Evolutionary conservation across 2,113 vertebrate genomes (phyloP).

Genomic region (Rhea pennata): DNA sequence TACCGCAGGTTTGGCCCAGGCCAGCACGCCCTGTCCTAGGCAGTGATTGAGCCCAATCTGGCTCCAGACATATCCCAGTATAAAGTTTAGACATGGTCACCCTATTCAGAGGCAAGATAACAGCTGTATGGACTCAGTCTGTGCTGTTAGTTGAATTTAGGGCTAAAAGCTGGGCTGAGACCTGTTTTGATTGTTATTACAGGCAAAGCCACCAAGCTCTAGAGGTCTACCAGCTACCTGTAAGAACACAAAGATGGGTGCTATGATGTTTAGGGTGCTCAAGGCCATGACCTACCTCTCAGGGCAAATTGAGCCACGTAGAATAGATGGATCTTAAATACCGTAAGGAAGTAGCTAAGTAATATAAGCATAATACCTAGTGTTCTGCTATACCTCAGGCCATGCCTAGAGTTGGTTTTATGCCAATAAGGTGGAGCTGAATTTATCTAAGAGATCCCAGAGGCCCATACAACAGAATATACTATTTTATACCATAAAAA

Average conservation of each 20-base stretch:
- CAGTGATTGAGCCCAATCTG: too few relatives aligned
- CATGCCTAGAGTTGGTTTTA: accelerated
- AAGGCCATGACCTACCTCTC: neutral
- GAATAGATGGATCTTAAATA: neutral
- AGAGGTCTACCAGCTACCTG: neutral
- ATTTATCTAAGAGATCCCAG: neutral
- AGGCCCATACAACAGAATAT: neutral
- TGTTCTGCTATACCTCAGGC: neutral
- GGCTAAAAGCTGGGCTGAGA: neutral
- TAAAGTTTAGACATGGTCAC: too few relatives aligned
- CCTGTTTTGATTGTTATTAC: neutral
- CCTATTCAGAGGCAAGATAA: neutral
- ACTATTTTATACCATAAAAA: neutral
- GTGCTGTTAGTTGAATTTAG: neutral
- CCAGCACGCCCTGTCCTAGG: too few relatives aligned
- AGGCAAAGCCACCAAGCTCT: neutral
- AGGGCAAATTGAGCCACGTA: neutral
- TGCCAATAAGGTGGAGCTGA: neutral
- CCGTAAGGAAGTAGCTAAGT: neutral
- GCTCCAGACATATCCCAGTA: too few relatives aligned
- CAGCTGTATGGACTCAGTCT: neutral
- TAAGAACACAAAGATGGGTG: neutral
- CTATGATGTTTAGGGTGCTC: neutral
- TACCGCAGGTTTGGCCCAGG: too few relatives aligned
- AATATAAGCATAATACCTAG: neutral